A percentile compares a stretch with the other conserved stretches of the same genome.
These are phyloP conservation scores for Drosophila saltans DNA, from an alignment of 1,140 invertebrate species.

Conservation along the genomic window DNA sequence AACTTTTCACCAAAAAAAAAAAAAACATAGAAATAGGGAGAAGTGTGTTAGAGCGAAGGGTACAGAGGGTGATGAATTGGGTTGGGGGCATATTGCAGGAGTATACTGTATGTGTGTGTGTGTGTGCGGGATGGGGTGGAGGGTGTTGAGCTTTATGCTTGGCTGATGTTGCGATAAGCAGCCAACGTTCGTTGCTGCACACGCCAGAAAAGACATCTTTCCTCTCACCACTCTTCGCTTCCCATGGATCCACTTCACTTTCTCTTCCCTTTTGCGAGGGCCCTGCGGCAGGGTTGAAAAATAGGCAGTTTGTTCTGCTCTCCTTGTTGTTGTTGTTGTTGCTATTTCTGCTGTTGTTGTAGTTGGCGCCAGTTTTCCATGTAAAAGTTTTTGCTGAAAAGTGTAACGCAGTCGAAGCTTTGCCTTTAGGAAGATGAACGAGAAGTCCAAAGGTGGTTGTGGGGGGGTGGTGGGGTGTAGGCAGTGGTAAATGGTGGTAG, in stretches of 20 bases:
- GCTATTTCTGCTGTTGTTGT: constrained; percentile 54
- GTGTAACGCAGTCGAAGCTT: constrained; percentile 70
- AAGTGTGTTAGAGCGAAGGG: not conserved
- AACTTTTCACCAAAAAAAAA: constrained; percentile 57
- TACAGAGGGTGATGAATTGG: not conserved
- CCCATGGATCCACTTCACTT: constrained; percentile 11
- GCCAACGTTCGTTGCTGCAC: constrained; percentile 38
- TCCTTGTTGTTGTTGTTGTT: constrained; percentile 2
- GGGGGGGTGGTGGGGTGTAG: not conserved
- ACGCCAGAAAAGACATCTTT: constrained; percentile 10
- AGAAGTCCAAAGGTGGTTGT: constrained; percentile 19
- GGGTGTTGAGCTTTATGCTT: constrained; percentile 74
- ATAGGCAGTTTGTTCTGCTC: constrained; percentile 41
- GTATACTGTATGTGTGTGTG: not conserved
- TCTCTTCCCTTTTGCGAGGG: constrained; percentile 19
- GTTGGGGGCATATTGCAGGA: not conserved
- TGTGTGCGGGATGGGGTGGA: constrained; percentile 13
- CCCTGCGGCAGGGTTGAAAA: constrained; percentile 62
- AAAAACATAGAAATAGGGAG: constrained; percentile 8
- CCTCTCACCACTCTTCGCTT: not conserved
- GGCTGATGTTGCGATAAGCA: constrained; percentile 80
- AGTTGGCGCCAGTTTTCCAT: constrained; percentile 74
- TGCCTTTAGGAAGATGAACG: constrained; percentile 31
- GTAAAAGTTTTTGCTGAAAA: constrained; percentile 76
- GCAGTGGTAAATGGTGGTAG: not conserved